Base-by-base conservation (phyloP, 2,797 vertebrate genomes). In the Diplodus puntazzo region DNA sequence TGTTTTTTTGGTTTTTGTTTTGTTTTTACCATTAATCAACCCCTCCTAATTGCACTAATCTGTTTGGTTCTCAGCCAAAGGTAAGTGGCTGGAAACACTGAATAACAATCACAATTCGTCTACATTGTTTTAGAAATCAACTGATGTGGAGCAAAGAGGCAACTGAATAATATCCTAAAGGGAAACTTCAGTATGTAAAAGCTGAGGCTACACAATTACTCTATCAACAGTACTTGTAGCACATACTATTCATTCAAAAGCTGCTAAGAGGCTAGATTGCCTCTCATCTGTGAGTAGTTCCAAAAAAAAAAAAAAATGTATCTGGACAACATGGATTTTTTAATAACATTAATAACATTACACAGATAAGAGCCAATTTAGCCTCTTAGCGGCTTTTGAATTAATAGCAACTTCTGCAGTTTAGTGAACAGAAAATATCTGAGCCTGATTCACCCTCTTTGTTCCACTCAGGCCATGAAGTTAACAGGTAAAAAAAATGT, bases 31-130 rank as follows among this genome's bases (percentile, higher is more conserved):
- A 49, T 25, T 48, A 1, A 70, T 27, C 1, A 66, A 30, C 12
- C 1, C 2, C 8, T 13, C 77, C 42, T 42, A 16, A 80, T 55
- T 64, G 50, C 49, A 11, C 10, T 61, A 34, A 69, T 73, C 7
- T 50, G 1, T 58, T 63, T 75, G 58, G 48, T 75, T 65, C n/a
- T 64, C 23, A 23, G 61, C 58, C 71, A 60, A 57, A 43, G 53
- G 60, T 34, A 71, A 67, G n/a, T 52, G 59, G 73, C 54, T 62
- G 59, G 43, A 69, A 83, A 69, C 45, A 20, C 4, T 16, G 52
- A 59, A 60, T 1, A 64, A 75, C 20, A 64, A 72, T 73, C 48
- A 49, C 27, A 71, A 21, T 55, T 77, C 11, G 65, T 68, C 34
- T 54, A 55, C 3, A 64, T 46, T 77, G 52, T 81, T 73, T 21